Conservation (phyloP, 1,140 invertebrate genomes). For the Zophobas atratus region DNA sequence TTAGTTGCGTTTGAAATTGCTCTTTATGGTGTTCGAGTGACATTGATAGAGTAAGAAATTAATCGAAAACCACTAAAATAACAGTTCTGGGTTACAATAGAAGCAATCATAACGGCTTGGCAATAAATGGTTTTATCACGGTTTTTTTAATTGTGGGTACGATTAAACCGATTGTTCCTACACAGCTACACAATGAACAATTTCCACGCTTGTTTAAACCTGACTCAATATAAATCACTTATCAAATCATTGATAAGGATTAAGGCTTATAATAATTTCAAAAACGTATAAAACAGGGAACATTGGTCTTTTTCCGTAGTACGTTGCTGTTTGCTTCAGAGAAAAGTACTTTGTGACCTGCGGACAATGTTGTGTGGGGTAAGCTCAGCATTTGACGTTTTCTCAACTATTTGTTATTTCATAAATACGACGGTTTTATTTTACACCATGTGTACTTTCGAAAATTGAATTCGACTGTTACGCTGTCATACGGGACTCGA, state of each 20-base stretch:
- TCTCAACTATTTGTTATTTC: constrained; percentile 32
- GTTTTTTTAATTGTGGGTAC: constrained; percentile 43
- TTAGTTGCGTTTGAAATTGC: constrained; percentile 11
- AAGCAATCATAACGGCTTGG: constrained; percentile 31
- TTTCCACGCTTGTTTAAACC: constrained; percentile 49
- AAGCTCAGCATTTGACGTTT: constrained; percentile 30
- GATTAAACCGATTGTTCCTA: constrained; percentile 39
- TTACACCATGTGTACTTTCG: constrained; percentile 48
- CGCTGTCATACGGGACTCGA: too few species aligned
- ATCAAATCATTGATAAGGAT: constrained; percentile 50
- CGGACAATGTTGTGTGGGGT: constrained; percentile 28
- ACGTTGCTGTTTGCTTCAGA: constrained; percentile 31
- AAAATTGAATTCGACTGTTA: constrained; percentile 39
- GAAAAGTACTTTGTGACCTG: constrained; percentile 41
- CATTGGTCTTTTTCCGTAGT: constrained; percentile 43
- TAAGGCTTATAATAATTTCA: constrained; percentile 46
- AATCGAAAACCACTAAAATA: neutral
- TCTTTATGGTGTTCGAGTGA: constrained; percentile 12
- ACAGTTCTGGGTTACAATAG: constrained; percentile 23
- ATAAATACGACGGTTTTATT: constrained; percentile 34
- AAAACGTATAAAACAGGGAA: constrained; percentile 50
- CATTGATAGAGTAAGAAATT: neutral
- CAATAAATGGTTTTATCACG: constrained; percentile 41
- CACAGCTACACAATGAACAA: constrained; percentile 42
- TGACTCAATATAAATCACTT: constrained; percentile 49